Evolutionary conservation across 2,797 vertebrate genomes (phyloP), one percentile per base, ranked within the genome.

Genomic region (Sardinella longiceps): DNA sequence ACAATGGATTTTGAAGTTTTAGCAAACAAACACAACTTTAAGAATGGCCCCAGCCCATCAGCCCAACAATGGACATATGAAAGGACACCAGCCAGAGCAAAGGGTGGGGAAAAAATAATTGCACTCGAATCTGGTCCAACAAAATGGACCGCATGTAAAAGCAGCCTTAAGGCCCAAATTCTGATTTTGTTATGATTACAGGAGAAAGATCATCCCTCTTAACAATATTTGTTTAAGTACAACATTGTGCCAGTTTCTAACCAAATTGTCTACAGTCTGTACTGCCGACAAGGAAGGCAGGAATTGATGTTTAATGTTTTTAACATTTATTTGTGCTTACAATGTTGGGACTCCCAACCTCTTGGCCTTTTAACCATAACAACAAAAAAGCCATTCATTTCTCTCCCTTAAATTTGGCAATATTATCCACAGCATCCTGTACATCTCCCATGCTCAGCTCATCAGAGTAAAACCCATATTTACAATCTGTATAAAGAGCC

Each of bases 351-450:
- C 5, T 1, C 70, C 33, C 37, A 23, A 77, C 70, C 39, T 39
- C 30, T 2, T 9, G n/a, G 23, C 30, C 33, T 70, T 77, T 77
- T 4, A 39, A 37, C 37, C 70, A 63, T 63, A 63, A 15, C 28
- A 77, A 77, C 23, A 43, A 1, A 12, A 70, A 70, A 15, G 37
- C 28, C 37, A 33, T 18, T 70, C 63, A 18, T 70, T 39, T 77
- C 37, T 77, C 70, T 77, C 37, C 70, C 70, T 43, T n/a, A 43
- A 39, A 23, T 39, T 77, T 77, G 70, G 70, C 70, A 77, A 77
- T 45, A 45, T 23, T 39, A 6, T 33, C 66, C 6, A 20, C 66
- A 77, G 10, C 30, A 43, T 18, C 6, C 46, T 12, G 7, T 48
- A 10, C 37, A 70, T 30, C 33, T 37, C 5, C 37, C 70, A 20